These are phyloP conservation scores for Acheta domesticus DNA, from an alignment of 2,888 invertebrate genomes.

Conservation along the genomic window DNA sequence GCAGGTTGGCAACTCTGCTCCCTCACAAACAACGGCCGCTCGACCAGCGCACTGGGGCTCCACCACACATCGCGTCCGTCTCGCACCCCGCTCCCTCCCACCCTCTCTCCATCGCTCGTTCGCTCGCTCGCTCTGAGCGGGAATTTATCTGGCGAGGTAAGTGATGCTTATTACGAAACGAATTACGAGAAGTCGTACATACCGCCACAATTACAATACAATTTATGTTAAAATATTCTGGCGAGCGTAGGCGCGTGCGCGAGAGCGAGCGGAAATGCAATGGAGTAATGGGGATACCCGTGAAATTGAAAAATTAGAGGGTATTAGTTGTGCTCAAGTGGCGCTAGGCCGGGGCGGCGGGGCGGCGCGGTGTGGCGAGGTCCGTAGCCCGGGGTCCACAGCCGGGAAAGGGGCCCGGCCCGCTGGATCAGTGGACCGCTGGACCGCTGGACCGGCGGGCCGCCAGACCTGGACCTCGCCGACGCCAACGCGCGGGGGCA, in stretches of 20 bases:
- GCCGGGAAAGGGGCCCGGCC: background rate
- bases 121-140: background rate
- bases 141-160: background rate
- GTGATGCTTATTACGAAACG: conserved; percentile 5
- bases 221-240: conserved; percentile 3
- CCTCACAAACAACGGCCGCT: no score
- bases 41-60: no score
- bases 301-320: conserved; percentile 11
- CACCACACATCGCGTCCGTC: no score
- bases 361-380: background rate
- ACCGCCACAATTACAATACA: conserved; percentile 8
- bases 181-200: conserved; percentile 7
- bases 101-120: background rate
- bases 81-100: no score
- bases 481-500: background rate
- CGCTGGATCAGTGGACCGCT: no score
- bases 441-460: no score
- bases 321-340: background rate
- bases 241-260: background rate
- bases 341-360: background rate
- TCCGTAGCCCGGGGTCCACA: background rate
- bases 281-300: conserved; percentile 8
- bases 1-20: no score
- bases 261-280: background rate
- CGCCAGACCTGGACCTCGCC: background rate